Evolutionary conservation across 2,113 vertebrate genomes (phyloP), one percentile per base, ranked within the genome.

Genomic region (Charadrius vociferus): DNA sequence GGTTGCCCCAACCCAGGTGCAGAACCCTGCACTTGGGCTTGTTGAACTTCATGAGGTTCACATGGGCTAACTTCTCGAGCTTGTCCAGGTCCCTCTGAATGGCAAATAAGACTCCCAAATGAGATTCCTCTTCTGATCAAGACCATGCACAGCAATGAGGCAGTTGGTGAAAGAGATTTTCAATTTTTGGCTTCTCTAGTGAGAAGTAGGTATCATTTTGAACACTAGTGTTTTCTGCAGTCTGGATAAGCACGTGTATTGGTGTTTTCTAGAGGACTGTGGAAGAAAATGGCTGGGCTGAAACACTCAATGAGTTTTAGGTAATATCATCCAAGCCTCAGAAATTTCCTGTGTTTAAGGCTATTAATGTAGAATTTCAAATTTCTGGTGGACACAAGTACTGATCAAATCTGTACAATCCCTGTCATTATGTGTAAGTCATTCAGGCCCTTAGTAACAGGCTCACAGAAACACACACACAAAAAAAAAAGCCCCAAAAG

Each of bases 1-100:
- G 15, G 1, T 65, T 65, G 8, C 27, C 14, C 10, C 0, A 2
- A n/a, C 22, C 7, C 14, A 13, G 7, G 5, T 56, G 39, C 29
- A 39, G 18, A 18, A 34, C 29, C 9, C 34, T 49, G 18, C n/a
- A 27, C 8, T 49, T 68, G 41, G 34, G 4, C 23, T 29, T 59
- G 4, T 24, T 79, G 37, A 8, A 74, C 1, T 10, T 59, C 37
- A 58, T 1, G 45, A 71, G 1, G 5, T 61, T 66, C 61, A 22
- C 49, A 39, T 9, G 18, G 13, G 9, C 23, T 7, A 14, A 55
- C 15, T 43, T 39, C 27, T 67, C 1, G 6, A 81, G 27, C 26
- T 81, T 67, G 9, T 43, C 14, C 29, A 74, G 14, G 8, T 9
- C 8, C 22, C 7, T 67, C 41, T 72, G 29, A 59, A 34, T 77